A percentile compares a stretch with the other conserved stretches of the same genome.
These are phyloP conservation scores for human (Homo sapiens) DNA, from an alignment of 2,113 vertebrate genomes.

Conservation along the genomic window GRCh38 chr7:18327001-18327500, in stretches of 20 bases:
- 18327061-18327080: background rate
- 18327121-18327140: background rate
- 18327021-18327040: background rate
- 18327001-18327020: background rate
- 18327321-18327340: background rate
- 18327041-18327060: background rate
- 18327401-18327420: background rate
- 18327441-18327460: background rate
- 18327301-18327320: slow-evolving; percentile 7
- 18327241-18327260: background rate
- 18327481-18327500: background rate
- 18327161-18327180: slow-evolving; percentile 4
- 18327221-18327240: background rate
- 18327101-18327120: background rate
- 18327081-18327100: slow-evolving; percentile 3
- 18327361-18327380: background rate
- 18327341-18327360: background rate
- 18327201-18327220: slow-evolving; percentile 16
- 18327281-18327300: background rate
- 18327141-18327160: slow-evolving; percentile 15
- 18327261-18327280: background rate
- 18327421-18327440: background rate
- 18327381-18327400: background rate
- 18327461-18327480: background rate
- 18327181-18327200: background rate